Evolutionary conservation across 2,888 invertebrate genomes (phyloP).

Genomic region (Drosophila phalerata): DNA sequence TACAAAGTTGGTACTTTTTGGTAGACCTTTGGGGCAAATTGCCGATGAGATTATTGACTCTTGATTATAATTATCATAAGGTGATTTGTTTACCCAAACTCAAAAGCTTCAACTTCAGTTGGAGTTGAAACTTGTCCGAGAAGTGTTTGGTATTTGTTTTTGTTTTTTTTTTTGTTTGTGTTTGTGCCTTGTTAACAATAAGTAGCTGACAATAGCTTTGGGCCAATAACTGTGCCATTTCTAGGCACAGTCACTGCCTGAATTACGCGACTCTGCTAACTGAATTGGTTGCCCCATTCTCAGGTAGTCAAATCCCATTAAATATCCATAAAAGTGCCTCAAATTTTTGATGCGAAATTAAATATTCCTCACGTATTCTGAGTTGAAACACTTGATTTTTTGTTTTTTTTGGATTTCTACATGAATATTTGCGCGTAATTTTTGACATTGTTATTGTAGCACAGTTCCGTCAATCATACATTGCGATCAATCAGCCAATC

Average conservation of each 20-base stretch:
- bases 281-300: conserved; percentile 5
- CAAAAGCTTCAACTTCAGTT: conserved; percentile 16
- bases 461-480: conserved; percentile 74
- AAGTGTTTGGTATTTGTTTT: conserved; percentile 48
- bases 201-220: conserved; percentile 20
- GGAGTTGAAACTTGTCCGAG: conserved; percentile 38
- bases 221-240: conserved; percentile 67
- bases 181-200: conserved; percentile 21
- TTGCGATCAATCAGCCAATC: conserved; percentile 52
- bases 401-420: conserved; percentile 52
- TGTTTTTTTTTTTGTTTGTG: conserved; percentile 2
- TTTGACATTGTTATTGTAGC: conserved; percentile 58
- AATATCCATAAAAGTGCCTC: conserved; percentile 66
- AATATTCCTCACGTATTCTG: conserved; percentile 59
- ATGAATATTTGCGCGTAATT: conserved; percentile 59
- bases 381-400: conserved; percentile 19
- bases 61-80: conserved; percentile 72
- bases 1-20: conserved; percentile 45
- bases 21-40: conserved; percentile 24
- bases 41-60: conserved; percentile 64
- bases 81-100: conserved; percentile 66
- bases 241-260: conserved; percentile 63
- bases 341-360: conserved; percentile 51
- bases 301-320: conserved; percentile 55
- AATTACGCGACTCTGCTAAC: conserved; percentile 58